Evolutionary conservation across 1,140 invertebrate genomes (phyloP).

Genomic region (Drosophila sulfurigaster): DNA sequence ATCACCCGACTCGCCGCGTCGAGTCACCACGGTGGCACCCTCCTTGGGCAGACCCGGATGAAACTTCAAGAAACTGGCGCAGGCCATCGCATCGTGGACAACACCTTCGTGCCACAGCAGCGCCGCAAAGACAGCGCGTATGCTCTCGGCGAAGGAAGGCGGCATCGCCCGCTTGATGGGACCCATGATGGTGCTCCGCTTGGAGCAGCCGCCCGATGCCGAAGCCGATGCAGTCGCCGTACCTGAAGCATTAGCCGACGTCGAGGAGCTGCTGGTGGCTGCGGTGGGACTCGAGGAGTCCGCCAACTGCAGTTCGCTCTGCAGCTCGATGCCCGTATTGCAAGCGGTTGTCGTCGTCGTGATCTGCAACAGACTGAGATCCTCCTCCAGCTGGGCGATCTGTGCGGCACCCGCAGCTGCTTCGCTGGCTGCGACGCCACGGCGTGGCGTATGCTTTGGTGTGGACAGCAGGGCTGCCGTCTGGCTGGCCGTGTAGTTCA

Average conservation of each 20-base stretch:
- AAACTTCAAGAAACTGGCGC: constrained; percentile 97
- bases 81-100: constrained; percentile 98
- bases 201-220: constrained; percentile 15
- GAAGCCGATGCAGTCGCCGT: constrained; percentile 10
- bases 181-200: constrained; percentile 63
- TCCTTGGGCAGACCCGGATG: constrained; percentile 94
- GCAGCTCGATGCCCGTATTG: constrained; percentile 39
- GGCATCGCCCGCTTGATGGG: constrained; percentile 92
- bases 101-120: constrained; percentile 98
- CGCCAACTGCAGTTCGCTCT: constrained; percentile 66
- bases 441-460: constrained; percentile 77
- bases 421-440: constrained; percentile 11
- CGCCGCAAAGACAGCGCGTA: constrained; percentile 97
- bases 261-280: constrained; percentile 7
- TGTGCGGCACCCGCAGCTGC: constrained; percentile 27
- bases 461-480: constrained; percentile 77
- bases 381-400: constrained; percentile 65
- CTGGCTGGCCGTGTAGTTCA: constrained; percentile 76
- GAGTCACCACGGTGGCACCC: constrained; percentile 90
- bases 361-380: constrained; percentile 71
- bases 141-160: constrained; percentile 96
- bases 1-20: constrained; percentile 84
- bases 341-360: constrained; percentile 66
- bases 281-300: constrained; percentile 30
- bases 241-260: constrained; percentile 1